Percentiles rank a stretch among this genome's conserved stretches.
phyloP scores from a whole-genome alignment of 2,888 invertebrate genomes.

The Folsomia manolachei region DNA sequence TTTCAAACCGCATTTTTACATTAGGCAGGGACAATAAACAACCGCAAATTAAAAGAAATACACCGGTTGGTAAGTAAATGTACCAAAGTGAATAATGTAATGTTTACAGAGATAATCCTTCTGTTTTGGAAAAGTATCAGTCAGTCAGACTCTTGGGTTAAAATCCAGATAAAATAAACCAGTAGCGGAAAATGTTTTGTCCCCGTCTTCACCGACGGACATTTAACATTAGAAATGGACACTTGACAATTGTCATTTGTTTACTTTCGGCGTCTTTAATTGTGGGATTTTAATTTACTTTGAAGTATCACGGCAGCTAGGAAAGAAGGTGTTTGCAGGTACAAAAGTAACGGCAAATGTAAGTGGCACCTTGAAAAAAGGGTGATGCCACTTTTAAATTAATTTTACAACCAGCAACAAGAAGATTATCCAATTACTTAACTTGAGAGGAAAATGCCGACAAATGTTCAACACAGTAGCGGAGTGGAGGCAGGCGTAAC shows the following conservation, averaged over 20 bases:
- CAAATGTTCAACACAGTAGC: background rate
- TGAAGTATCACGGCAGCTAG: background rate
- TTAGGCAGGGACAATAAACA: background rate
- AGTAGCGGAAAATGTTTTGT: background rate
- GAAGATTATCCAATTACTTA: conserved; percentile 6
- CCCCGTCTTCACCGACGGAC: background rate
- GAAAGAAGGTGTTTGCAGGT: background rate
- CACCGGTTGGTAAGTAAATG: no score
- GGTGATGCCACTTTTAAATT: background rate
- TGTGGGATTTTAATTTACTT: background rate
- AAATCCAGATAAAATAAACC: background rate
- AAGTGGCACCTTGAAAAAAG: background rate
- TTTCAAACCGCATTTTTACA: conserved; percentile 6
- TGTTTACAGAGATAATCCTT: no score
- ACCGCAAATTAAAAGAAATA: background rate
- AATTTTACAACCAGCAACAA: background rate
- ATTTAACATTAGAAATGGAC: background rate
- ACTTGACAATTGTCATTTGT: background rate
- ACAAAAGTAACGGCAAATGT: background rate
- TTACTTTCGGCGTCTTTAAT: background rate
- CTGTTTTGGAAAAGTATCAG: no score
- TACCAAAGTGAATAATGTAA: background rate
- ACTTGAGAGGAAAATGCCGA: background rate
- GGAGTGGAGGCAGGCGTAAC: background rate
- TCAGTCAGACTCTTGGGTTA: background rate